Evolutionary conservation across 1,140 invertebrate genomes (phyloP), one percentile per base, ranked within the genome.

Genomic region (Planococcus citri): DNA sequence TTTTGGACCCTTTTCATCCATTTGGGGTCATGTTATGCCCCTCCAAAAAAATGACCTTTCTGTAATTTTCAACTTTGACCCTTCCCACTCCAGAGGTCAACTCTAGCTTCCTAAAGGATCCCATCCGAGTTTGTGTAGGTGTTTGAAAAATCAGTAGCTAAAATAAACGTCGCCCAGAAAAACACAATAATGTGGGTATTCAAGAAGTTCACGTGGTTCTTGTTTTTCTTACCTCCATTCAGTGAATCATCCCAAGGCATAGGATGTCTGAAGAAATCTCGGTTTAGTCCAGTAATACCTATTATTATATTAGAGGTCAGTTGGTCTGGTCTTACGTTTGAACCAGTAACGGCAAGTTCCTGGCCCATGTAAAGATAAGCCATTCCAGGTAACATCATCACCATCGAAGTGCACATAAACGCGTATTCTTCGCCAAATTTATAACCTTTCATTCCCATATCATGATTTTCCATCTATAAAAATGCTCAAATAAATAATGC

Each of bases 291-390:
- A 69, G 12, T 57, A n/a, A n/a, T n/a, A n/a, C 58, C 17, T 27
- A 3, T 9, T 9, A 51, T 14, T 14, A 2, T 9, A 9, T 20
- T 9, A 51, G n/a, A n/a, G n/a, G n/a, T 51, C 41, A 38, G 14
- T 72, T 83, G 79, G 69, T 81, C 78, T 76, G 79, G 83, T 69
- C 78, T 79, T 0, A 87, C 78, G 38, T 74, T 76, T 0, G 80
- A 80, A 79, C 90, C 83, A 1, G 81, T 78, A 87, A 92, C 90
- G 0, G 85, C 90, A 70, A 90, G 84, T 75, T 90, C 88, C 75
- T 90, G 87, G 1, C 88, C 91, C 77, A 91, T 87, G 76, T 92
- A 92, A 69, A 85, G 85, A 0, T 91, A 82, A 0, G 84, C 80
- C 9, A 88, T 83, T 0, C 90, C 90, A 14, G 88, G 87, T 20